Evolutionary conservation across 2,797 vertebrate genomes (phyloP).

Genomic region (Avahi laniger): DNA sequence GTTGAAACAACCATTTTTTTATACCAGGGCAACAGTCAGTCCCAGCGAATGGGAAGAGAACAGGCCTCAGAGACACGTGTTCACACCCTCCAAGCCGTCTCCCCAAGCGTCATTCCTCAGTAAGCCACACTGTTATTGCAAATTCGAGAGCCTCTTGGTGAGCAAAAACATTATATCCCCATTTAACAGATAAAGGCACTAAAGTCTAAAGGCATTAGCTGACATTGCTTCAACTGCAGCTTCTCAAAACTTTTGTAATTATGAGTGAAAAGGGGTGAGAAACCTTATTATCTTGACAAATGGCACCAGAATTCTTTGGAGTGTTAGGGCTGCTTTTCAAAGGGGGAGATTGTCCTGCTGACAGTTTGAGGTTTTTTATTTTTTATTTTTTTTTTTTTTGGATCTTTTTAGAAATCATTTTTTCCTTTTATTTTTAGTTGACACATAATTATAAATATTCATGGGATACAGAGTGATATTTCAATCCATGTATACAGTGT

Average conservation of each 20-base stretch:
- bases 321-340: not conserved
- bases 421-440: not conserved
- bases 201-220: not conserved
- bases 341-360: not conserved
- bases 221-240: accelerated
- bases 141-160: not conserved
- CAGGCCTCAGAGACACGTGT: not conserved
- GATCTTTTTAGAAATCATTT: not conserved
- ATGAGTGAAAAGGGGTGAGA: not conserved
- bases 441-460: not conserved
- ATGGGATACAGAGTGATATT: not conserved
- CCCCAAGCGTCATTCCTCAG: not conserved
- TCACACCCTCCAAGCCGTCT: not conserved
- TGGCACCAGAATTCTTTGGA: not conserved
- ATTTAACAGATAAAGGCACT: not conserved
- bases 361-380: not conserved
- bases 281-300: not conserved
- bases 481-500: not conserved
- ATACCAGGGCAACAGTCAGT: not conserved
- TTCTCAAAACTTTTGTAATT: not conserved
- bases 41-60: not conserved
- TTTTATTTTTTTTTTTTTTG: not conserved
- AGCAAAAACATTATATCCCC: not conserved
- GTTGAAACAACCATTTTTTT: not conserved
- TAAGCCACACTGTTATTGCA: not conserved